Evolutionary conservation across 2,113 vertebrate species (phyloP).

Genomic region (Abramis brama): DNA sequence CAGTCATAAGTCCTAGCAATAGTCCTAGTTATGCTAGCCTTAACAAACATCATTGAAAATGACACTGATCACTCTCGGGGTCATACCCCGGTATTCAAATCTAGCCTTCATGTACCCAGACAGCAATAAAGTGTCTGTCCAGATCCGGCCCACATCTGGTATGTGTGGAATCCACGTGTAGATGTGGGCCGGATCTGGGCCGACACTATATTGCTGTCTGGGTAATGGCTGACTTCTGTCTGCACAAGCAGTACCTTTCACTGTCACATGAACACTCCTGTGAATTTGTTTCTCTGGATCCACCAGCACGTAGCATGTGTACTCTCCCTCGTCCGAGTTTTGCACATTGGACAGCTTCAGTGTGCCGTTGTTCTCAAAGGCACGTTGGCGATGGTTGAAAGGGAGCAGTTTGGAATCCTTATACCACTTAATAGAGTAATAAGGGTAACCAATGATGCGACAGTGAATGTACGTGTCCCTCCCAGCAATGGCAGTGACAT

Average conservation of each 20-base stretch:
- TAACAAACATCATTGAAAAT: not conserved
- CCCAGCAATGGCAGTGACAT: slow-evolving; percentile 96
- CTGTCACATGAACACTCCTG: slow-evolving; percentile 92
- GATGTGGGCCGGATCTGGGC: no score
- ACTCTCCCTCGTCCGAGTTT: slow-evolving; percentile 94
- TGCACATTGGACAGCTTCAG: slow-evolving; percentile 95
- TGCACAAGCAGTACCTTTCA: slow-evolving; percentile 83
- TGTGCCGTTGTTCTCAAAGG: slow-evolving; percentile 96
- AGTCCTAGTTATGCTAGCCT: not conserved
- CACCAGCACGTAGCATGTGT: slow-evolving; percentile 94
- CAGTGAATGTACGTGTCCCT: slow-evolving; percentile 97
- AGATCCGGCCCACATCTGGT: no score
- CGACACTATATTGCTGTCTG: no score
- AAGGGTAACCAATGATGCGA: slow-evolving; percentile 95
- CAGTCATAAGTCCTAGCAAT: not conserved
- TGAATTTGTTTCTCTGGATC: slow-evolving; percentile 95
- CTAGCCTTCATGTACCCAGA: not conserved
- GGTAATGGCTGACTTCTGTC: not conserved
- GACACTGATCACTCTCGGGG: no score
- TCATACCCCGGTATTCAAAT: not conserved
- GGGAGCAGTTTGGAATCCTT: slow-evolving; percentile 96
- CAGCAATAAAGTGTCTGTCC: no score
- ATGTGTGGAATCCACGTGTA: no score
- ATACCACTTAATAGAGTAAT: slow-evolving; percentile 99
- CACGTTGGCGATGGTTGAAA: slow-evolving; percentile 97